Evolutionary conservation across 2,797 vertebrate genomes (phyloP), one percentile per base, ranked within the genome.

Genomic region (Rhadinocentrus ornatus): DNA sequence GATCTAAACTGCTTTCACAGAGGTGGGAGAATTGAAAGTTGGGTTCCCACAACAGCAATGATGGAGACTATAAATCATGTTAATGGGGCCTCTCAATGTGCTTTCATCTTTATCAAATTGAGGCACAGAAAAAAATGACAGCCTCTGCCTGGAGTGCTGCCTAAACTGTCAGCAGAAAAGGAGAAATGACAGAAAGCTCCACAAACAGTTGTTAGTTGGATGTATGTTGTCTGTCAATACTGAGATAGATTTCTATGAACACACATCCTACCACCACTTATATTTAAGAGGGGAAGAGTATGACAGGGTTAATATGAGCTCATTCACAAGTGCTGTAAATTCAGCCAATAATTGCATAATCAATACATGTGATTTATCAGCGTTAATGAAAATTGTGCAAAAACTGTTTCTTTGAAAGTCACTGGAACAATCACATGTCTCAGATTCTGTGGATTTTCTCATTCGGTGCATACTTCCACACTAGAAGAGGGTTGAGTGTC

Each of bases 51-150:
- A 88, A 94, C 93, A 94, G 95, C 93, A 35, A 60, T 87, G 93
- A 94, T 93, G 89, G 93, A 35, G 90, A 88, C 91, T 81, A 93
- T 95, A 92, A 91, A 95, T 96, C 94, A 95, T 79, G 66, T 82
- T 93, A 94, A 95, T 89, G 90, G 85, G 59, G 74, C 81, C 88
- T 95, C 91, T 93, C 88, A 89, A 90, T 90, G 83, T 91, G 81
- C 73, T 87, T 91, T 83, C 77, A 83, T 91, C 88, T 90, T 89
- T 81, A 92, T 93, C 89, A 91, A 86, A 89, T 88, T 84, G 75
- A 77, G 74, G 58, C 63, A 56, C 48, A 69, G 77, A 60, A 75
- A 69, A 78, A 52, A 76, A 86, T 82, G 78, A 86, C 35, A 57
- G 27, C 34, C 54, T 34, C 48, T 62, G 66, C 74, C 66, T 69